phyloP scores from a whole-genome alignment of 2,888 invertebrate genomes.

The Ormia ochracea region DNA sequence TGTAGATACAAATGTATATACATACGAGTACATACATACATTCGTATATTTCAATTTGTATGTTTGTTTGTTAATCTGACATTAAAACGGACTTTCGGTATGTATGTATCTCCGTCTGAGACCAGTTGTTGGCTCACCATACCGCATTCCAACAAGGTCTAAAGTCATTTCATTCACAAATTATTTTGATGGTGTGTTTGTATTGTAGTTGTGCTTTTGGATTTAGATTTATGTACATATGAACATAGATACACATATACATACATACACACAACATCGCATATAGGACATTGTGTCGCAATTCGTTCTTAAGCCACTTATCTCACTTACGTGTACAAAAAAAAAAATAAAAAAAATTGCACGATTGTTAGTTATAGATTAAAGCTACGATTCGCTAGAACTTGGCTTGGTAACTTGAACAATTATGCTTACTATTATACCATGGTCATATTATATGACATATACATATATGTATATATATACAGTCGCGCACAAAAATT shows the following conservation, averaged over 20 bases:
- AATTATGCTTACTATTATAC: too few relatives aligned
- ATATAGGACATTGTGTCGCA: too few relatives aligned
- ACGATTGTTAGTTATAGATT: neutral
- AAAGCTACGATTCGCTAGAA: neutral
- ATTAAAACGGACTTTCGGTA: constrained; percentile 42
- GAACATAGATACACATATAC: neutral
- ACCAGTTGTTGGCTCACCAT: constrained; percentile 71
- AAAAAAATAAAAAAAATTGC: neutral
- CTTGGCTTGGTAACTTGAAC: neutral
- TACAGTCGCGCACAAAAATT: too few relatives aligned
- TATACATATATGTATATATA: too few relatives aligned
- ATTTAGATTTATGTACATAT: neutral
- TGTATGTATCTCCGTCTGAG: constrained; percentile 63
- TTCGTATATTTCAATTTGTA: neutral
- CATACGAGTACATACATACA: neutral
- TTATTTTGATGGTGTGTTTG: constrained; percentile 62
- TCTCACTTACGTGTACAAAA: neutral
- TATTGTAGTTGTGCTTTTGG: neutral
- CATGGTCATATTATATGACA: too few relatives aligned
- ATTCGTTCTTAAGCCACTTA: neutral
- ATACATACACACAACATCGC: too few relatives aligned
- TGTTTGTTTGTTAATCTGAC: constrained; percentile 1
- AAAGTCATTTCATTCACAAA: constrained; percentile 76
- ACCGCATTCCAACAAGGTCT: constrained; percentile 74
- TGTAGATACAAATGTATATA: neutral